Evolutionary conservation across 2,113 vertebrate species (phyloP).

Genomic region (Podarcis raffonei): DNA sequence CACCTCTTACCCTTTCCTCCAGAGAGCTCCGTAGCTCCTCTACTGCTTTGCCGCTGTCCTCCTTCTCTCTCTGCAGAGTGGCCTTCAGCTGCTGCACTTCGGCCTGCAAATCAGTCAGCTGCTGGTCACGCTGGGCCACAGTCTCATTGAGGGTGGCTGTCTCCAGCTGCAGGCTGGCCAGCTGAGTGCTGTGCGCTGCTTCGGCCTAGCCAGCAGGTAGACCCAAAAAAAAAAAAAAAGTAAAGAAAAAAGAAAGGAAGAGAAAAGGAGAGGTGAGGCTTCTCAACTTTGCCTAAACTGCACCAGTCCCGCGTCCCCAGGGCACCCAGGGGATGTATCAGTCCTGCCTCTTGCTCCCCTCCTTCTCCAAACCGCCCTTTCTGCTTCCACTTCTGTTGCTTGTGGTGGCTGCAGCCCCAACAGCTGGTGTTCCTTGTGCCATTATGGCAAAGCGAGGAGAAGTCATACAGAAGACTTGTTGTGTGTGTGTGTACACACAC

Average conservation of each 20-base stretch:
- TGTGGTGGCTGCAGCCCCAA: too few relatives aligned
- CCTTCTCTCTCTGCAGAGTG: slow-evolving; percentile 71
- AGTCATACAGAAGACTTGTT: not conserved
- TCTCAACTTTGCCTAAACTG: too few relatives aligned
- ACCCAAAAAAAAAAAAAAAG: not conserved
- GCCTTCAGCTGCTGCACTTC: slow-evolving; percentile 79
- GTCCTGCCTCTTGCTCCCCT: too few relatives aligned
- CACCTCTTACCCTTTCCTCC: slow-evolving; percentile 80
- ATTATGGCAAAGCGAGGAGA: too few relatives aligned
- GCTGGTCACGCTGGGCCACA: slow-evolving; percentile 68
- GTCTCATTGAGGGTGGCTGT: slow-evolving; percentile 72
- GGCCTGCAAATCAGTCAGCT: slow-evolving; percentile 64
- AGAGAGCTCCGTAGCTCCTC: slow-evolving; percentile 80
- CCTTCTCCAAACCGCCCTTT: too few relatives aligned
- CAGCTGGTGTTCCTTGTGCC: too few relatives aligned
- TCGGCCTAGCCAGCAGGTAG: slow-evolving; percentile 67
- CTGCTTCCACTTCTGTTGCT: not conserved
- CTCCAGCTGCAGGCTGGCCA: slow-evolving; percentile 77
- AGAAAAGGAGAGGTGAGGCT: too few relatives aligned
- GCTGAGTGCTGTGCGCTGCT: slow-evolving; percentile 66
- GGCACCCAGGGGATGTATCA: not conserved
- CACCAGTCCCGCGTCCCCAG: not conserved
- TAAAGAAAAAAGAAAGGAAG: too few relatives aligned
- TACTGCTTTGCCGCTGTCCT: slow-evolving; percentile 75
- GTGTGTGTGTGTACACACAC: too few relatives aligned